These are phyloP conservation scores for Phalloptychus januarius DNA, from an alignment of 2,797 vertebrate species.

Conservation along the genomic window DNA sequence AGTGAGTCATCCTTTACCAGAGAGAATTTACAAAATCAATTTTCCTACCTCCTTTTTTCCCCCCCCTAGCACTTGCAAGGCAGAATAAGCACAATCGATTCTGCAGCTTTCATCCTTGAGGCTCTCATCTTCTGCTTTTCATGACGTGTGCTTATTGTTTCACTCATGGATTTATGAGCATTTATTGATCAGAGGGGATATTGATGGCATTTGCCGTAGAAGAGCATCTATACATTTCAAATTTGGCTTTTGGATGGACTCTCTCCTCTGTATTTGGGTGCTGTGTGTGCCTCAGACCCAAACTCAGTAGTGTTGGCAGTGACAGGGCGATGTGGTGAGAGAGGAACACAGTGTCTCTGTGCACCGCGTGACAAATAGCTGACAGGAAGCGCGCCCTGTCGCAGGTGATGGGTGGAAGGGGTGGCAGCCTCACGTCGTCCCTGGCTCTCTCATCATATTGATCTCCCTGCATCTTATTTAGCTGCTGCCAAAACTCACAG, in stretches of 20 bases:
- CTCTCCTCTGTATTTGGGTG: conserved; percentile 3
- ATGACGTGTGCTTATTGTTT: conserved; percentile 8
- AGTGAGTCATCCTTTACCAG: conserved; percentile 67
- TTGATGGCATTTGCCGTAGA: not conserved
- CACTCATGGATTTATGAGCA: not conserved
- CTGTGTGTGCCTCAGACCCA: conserved; percentile 11
- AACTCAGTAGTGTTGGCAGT: conserved; percentile 10
- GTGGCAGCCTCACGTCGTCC: conserved; percentile 32
- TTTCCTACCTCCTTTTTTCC: conserved; percentile 20
- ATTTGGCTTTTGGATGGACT: not conserved
- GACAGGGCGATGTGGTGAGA: conserved; percentile 16
- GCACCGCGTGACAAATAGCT: conserved; percentile 52
- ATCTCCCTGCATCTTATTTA: conserved; percentile 74
- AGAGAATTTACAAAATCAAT: conserved; percentile 69
- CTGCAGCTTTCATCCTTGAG: conserved; percentile 38
- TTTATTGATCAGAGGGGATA: not conserved
- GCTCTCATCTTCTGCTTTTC: conserved; percentile 22
- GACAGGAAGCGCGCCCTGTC: conserved; percentile 51
- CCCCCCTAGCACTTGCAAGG: conserved; percentile 17
- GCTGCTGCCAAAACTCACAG: conserved; percentile 73
- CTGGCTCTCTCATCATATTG: conserved; percentile 60
- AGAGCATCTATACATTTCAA: not conserved
- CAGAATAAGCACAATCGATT: conserved; percentile 52
- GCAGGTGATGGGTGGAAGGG: conserved; percentile 44
- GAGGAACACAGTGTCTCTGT: conserved; percentile 19